These are phyloP conservation scores for Sarcophilus harrisii DNA, from an alignment of 2,797 vertebrate species.

Conservation along the genomic window DNA sequence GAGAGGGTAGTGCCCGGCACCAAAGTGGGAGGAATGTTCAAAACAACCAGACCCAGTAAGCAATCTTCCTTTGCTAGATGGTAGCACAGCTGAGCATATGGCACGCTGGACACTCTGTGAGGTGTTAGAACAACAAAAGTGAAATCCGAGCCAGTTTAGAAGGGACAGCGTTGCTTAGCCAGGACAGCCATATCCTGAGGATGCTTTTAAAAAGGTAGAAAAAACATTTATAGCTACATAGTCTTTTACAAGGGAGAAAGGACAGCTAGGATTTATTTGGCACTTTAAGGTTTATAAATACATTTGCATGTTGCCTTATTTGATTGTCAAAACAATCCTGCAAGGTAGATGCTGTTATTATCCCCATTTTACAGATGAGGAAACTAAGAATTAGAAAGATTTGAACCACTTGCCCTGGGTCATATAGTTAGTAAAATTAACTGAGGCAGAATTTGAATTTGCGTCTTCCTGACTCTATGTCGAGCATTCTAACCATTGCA, in stretches of 20 bases:
- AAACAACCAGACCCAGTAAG: constrained; percentile 62
- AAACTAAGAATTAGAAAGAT: neutral
- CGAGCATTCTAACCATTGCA: neutral
- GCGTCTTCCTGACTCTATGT: neutral
- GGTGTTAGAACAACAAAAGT: constrained; percentile 38
- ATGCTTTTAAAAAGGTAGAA: neutral
- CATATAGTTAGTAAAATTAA: neutral
- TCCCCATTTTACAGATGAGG: neutral
- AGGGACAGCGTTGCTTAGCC: constrained; percentile 1
- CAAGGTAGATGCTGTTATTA: neutral
- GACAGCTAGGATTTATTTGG: neutral
- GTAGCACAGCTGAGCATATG: constrained; percentile 70
- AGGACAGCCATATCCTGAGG: neutral
- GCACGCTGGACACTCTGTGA: constrained; percentile 48
- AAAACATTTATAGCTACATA: neutral
- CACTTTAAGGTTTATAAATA: neutral
- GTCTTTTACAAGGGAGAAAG: neutral
- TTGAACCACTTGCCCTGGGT: neutral
- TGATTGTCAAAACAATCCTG: neutral
- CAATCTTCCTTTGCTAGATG: constrained; percentile 64
- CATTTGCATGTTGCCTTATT: neutral
- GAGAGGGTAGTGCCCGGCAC: constrained; percentile 2
- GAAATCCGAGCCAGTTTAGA: constrained; percentile 34
- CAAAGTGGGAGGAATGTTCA: constrained; percentile 69
- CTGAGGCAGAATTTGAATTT: neutral